Evolutionary conservation across 1,140 invertebrate genomes (phyloP), one percentile per base, ranked within the genome.

Genomic region (Streblospio benedicti): DNA sequence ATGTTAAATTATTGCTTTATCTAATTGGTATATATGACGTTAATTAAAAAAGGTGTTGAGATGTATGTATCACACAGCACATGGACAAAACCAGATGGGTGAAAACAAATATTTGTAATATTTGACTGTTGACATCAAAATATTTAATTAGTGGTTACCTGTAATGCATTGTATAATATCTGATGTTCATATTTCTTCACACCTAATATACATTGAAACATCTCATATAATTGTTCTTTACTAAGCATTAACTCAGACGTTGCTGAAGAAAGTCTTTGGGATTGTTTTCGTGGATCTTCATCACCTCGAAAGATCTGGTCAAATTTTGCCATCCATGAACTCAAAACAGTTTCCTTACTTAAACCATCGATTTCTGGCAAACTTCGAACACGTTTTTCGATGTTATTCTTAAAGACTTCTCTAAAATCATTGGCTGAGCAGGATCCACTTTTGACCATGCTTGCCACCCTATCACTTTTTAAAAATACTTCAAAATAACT

Each of bases 131-230:
- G n/a, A n/a, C n/a, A n/a, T n/a, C n/a, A n/a, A n/a, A n/a, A n/a
- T n/a, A n/a, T n/a, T n/a, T n/a, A n/a, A n/a, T n/a, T n/a, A n/a
- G n/a, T n/a, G n/a, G 72, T 81, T 80, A 94, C 91, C 86, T 98
- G 89, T 72, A 98, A 84, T 64, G 95, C 93, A 83, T 99, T 99
- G 81, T 94, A 99, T 49, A 99, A 84, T 69, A 99, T 86, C 80
- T 98, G 95, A 80, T 99, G 97, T 80, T 99, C 96, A 79, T 99
- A 99, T 79, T 99, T 99, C 82, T 99, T 99, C 12, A 99, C 90
- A 44, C 88, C 87, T 60, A 99, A 81, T 66, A 99, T 97, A 79
- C 97, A 94, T 76, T 99, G 97, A 80, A 99, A 99, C 91, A 99
- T 97, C 79, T 99, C 96, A 80, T 97, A 99, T 0, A 99, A 84